A percentile compares a stretch with the other conserved stretches of the same genome.
phyloP scores from a whole-genome alignment of 2,888 invertebrate species.

The Ecliptopera silaceata region DNA sequence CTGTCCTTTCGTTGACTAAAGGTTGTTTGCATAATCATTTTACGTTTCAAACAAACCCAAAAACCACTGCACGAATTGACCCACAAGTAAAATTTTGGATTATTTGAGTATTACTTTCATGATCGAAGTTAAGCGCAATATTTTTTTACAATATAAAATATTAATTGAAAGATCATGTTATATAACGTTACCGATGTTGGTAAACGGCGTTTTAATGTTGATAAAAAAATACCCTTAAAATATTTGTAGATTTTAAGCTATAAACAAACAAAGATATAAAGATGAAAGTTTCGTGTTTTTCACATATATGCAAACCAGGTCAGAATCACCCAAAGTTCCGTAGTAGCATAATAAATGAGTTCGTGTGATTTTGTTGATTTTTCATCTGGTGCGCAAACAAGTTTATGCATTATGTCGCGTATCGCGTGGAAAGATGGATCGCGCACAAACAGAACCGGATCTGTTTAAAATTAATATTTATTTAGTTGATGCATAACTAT shows the following conservation, averaged over 20 bases:
- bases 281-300: background rate
- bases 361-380: constrained; percentile 35
- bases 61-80: too few relatives aligned
- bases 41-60: too few relatives aligned
- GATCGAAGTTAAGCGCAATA: too few relatives aligned
- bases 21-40: constrained; percentile 1
- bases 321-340: constrained; percentile 11
- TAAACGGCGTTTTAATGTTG: too few relatives aligned
- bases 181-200: too few relatives aligned
- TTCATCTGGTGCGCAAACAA: constrained; percentile 38
- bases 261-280: too few relatives aligned
- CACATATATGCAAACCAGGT: constrained; percentile 18
- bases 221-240: too few relatives aligned
- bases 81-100: too few relatives aligned
- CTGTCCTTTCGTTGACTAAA: constrained; percentile 5
- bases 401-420: constrained; percentile 39
- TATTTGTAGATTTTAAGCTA: too few relatives aligned
- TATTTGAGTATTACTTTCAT: too few relatives aligned
- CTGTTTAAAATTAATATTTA: constrained; percentile 20
- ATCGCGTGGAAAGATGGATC: constrained; percentile 35
- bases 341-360: constrained; percentile 29
- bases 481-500: constrained; percentile 8
- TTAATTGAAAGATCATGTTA: too few relatives aligned
- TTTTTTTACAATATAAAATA: too few relatives aligned
- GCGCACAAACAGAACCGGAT: constrained; percentile 18